A percentile compares a stretch with the other conserved stretches of the same genome.
Evolutionary conservation across 2,797 vertebrate genomes (phyloP).

Genomic region (Propithecus deckenii): DNA sequence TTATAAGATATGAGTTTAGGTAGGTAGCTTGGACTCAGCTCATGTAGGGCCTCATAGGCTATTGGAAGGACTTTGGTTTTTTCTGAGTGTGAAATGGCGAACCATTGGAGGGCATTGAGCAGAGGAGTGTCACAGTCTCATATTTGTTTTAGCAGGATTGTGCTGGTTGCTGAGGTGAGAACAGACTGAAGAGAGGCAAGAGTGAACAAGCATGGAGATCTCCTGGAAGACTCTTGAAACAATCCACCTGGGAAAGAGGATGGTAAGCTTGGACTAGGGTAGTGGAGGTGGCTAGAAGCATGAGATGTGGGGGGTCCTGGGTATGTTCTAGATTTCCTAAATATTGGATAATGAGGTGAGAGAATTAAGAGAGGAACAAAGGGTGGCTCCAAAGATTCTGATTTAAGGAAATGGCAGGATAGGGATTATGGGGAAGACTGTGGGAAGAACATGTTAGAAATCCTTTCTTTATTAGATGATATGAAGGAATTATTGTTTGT

Average conservation of each 20-base stretch:
- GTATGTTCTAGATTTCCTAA: background rate
- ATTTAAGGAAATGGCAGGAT: background rate
- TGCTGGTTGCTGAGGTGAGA: background rate
- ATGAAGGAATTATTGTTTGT: background rate
- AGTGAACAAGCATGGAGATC: background rate
- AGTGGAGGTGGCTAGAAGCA: background rate
- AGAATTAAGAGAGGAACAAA: background rate
- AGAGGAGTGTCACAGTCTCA: background rate
- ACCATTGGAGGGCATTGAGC: background rate
- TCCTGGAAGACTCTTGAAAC: background rate
- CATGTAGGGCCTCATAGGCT: background rate
- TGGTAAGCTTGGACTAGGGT: background rate
- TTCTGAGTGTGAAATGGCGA: background rate
- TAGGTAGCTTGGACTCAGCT: background rate
- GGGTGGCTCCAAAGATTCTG: background rate
- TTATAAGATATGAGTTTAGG: background rate
- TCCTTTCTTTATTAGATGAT: background rate
- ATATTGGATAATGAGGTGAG: background rate
- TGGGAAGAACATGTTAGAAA: background rate
- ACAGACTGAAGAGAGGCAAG: background rate
- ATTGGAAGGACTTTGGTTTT: background rate
- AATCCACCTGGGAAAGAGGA: background rate
- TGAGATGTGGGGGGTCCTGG: background rate
- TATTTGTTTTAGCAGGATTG: background rate
- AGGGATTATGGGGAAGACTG: background rate